Evolutionary conservation across 2,888 invertebrate genomes (phyloP).

Genomic region (Ornithoptera priamus): DNA sequence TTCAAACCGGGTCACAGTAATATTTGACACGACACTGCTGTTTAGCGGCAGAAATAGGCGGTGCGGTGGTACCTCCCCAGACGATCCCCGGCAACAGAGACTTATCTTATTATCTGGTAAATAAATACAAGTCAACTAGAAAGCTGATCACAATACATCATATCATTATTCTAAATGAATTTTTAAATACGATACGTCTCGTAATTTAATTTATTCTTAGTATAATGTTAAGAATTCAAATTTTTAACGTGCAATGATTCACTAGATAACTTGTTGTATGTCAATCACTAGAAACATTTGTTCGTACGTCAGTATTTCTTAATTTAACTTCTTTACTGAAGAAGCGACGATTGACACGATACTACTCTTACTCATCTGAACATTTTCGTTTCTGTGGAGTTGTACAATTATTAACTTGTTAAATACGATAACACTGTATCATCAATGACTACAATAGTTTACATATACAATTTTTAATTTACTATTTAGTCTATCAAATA

Average conservation of each 20-base stretch:
- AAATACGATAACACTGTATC: background rate
- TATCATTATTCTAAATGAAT: background rate
- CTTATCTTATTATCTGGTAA: too few species aligned
- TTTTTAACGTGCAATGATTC: background rate
- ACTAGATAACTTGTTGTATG: background rate
- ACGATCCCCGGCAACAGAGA: too few species aligned
- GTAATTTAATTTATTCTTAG: background rate
- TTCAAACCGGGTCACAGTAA: too few species aligned
- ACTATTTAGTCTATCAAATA: too few species aligned
- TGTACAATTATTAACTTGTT: background rate
- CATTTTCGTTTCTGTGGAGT: background rate
- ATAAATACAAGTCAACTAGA: too few species aligned
- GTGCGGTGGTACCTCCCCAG: too few species aligned
- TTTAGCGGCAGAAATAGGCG: too few species aligned
- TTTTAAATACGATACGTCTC: background rate
- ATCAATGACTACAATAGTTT: background rate
- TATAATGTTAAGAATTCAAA: background rate
- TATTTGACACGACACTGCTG: too few species aligned
- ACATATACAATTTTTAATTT: too few species aligned
- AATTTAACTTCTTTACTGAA: conserved; percentile 16
- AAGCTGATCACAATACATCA: background rate
- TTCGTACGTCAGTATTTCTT: background rate
- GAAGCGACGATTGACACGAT: background rate
- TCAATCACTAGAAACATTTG: conserved; percentile 1
- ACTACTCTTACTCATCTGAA: conserved; percentile 20